phyloP scores from a whole-genome alignment of 2,888 invertebrate species.

The Petrolisthes manimaculis region DNA sequence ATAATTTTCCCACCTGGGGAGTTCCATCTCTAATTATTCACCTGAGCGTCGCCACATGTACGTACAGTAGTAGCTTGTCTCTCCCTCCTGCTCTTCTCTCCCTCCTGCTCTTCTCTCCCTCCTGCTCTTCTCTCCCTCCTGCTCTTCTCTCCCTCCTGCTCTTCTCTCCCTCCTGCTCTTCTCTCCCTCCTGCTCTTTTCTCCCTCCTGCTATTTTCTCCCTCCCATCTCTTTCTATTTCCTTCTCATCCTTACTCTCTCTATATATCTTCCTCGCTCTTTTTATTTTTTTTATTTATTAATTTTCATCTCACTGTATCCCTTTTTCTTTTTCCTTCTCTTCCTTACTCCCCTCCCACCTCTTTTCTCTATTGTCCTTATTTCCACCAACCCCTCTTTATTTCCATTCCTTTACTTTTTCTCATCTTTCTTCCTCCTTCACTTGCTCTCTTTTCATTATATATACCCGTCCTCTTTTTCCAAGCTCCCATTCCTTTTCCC shows the following conservation, averaged over 20 bases:
- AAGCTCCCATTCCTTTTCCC: background rate
- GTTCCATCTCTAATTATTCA: conserved; percentile 11
- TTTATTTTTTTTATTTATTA: background rate
- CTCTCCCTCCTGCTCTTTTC: conserved; percentile 9
- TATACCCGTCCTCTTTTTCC: background rate
- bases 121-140: too few species aligned
- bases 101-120: too few species aligned
- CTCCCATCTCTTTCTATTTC: too few species aligned
- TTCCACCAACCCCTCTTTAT: background rate
- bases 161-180: background rate
- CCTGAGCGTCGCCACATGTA: too few species aligned
- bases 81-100: conserved; percentile 15
- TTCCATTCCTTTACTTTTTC: background rate
- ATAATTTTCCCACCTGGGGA: conserved; percentile 15
- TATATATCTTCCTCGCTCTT: background rate
- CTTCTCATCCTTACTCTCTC: background rate
- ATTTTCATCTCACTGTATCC: background rate
- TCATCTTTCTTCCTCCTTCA: background rate
- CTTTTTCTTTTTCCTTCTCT: background rate
- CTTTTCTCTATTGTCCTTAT: background rate
- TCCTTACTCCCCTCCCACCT: background rate
- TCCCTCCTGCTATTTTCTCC: too few species aligned
- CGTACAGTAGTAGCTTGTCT: too few species aligned
- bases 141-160: too few species aligned
- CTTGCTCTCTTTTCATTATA: background rate